These are phyloP conservation scores for Ophthalmolycus amberensis DNA, from an alignment of 2,113 vertebrate species.

Conservation along the genomic window DNA sequence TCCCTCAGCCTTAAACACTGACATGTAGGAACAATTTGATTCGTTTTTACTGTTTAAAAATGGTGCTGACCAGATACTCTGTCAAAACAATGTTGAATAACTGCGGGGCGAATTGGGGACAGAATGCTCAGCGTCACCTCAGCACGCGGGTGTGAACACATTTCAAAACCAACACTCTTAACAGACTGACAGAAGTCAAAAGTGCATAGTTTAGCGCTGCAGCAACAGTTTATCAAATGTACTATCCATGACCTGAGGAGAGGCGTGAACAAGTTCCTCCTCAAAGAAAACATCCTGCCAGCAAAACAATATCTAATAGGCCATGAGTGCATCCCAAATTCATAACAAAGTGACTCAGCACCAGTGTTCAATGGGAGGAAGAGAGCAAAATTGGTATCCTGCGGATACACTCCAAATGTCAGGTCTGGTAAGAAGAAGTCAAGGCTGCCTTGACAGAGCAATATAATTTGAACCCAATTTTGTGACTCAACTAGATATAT, in stretches of 20 bases:
- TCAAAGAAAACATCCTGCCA: constrained; percentile 29
- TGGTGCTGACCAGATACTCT: background rate
- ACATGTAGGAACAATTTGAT: background rate
- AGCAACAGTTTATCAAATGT: background rate
- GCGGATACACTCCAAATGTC: constrained; percentile 73
- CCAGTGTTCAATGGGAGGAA: constrained; percentile 54
- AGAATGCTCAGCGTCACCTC: background rate
- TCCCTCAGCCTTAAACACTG: background rate
- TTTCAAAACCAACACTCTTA: background rate
- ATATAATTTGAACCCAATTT: constrained; percentile 76
- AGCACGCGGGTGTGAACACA: background rate
- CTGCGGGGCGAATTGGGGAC: too few species aligned
- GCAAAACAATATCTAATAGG: constrained; percentile 47
- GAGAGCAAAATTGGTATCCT: constrained; percentile 65
- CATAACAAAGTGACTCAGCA: constrained; percentile 61
- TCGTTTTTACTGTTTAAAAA: background rate
- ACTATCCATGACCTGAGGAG: constrained; percentile 5
- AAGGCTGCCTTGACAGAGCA: constrained; percentile 67
- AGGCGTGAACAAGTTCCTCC: constrained; percentile 2
- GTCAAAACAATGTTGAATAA: background rate
- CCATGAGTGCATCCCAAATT: constrained; percentile 55
- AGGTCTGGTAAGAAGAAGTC: constrained; percentile 69
- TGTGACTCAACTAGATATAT: constrained; percentile 71
- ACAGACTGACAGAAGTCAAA: background rate
- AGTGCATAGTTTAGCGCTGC: constrained; percentile 3